A percentile compares a stretch with the other conserved stretches of the same genome.
Conservation (phyloP, 23 tunicate genomes). For the Trididemnum miniatum region DNA sequence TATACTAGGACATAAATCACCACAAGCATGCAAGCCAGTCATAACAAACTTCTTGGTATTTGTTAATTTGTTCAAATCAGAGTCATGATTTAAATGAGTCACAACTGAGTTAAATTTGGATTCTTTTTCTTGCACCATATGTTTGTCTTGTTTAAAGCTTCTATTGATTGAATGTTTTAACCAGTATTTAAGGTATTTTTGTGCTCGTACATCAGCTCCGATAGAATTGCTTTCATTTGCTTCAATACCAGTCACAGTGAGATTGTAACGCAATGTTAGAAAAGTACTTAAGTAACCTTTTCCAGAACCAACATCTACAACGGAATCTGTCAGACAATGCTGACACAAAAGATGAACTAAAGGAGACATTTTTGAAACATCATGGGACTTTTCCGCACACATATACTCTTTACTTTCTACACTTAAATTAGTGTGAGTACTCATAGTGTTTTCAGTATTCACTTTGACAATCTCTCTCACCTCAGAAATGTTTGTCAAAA, state of each 20-base stretch:
- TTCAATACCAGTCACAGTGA: constrained; percentile 77
- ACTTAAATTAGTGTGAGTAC: not conserved
- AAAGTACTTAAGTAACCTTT: constrained; percentile 84
- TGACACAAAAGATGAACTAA: constrained; percentile 26
- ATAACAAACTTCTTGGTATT: constrained; percentile 15
- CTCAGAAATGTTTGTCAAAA: not conserved
- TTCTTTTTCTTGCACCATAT: not conserved
- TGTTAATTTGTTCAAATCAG: constrained; percentile 19
- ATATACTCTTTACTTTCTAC: constrained; percentile 63
- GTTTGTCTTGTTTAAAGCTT: not conserved
- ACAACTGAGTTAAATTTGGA: constrained; percentile 41
- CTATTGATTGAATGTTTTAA: constrained; percentile 19
- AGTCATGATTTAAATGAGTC: constrained; percentile 22
- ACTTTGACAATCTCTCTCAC: not conserved
- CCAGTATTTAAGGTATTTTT: constrained; percentile 69
- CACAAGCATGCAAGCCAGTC: constrained; percentile 81
- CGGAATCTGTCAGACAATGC: constrained; percentile 12
- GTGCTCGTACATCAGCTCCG: constrained; percentile 45
- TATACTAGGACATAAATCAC: constrained; percentile 60
- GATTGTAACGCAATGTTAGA: constrained; percentile 43
- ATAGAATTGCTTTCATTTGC: constrained; percentile 34
- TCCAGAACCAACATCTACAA: constrained; percentile 84
- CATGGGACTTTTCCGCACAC: constrained; percentile 84
- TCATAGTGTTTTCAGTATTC: not conserved
- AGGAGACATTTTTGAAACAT: constrained; percentile 71